phyloP scores from a whole-genome alignment of 2,797 vertebrate genomes.

The Clarias fuscus region DNA sequence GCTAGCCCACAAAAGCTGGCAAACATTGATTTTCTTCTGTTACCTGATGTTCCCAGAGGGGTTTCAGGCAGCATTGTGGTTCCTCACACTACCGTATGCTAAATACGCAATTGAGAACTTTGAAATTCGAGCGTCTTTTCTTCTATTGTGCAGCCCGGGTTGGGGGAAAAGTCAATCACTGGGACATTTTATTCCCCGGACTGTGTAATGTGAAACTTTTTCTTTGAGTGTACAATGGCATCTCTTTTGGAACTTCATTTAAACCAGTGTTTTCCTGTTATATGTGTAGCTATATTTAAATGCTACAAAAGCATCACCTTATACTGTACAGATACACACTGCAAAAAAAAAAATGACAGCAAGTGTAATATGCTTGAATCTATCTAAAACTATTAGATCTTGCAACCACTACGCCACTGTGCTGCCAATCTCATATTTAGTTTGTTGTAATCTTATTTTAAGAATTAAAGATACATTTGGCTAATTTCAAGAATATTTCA shows the following conservation, averaged over 20 bases:
- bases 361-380: no score
- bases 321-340: neutral
- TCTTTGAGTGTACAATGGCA: neutral
- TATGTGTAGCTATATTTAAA: neutral
- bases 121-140: slow-evolving; percentile 20
- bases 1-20: slow-evolving; percentile 1
- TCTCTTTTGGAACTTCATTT: neutral
- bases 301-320: neutral
- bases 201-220: neutral
- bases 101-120: slow-evolving; percentile 19
- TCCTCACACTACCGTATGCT: slow-evolving; percentile 1
- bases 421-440: no score
- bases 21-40: slow-evolving; percentile 20
- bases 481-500: no score
- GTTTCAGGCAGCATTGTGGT: slow-evolving; percentile 12
- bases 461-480: no score
- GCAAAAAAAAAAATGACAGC: no score
- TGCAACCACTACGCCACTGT: no score
- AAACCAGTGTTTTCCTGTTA: neutral
- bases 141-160: slow-evolving; percentile 19
- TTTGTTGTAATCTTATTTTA: no score
- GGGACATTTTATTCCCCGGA: slow-evolving; percentile 15
- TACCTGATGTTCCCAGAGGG: slow-evolving; percentile 19
- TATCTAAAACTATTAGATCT: no score
- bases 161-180: slow-evolving; percentile 5